Percentiles rank a stretch among this genome's conserved stretches.
Evolutionary conservation across 1,140 invertebrate genomes (phyloP).

Genomic region (Dinoponera quadriceps): DNA sequence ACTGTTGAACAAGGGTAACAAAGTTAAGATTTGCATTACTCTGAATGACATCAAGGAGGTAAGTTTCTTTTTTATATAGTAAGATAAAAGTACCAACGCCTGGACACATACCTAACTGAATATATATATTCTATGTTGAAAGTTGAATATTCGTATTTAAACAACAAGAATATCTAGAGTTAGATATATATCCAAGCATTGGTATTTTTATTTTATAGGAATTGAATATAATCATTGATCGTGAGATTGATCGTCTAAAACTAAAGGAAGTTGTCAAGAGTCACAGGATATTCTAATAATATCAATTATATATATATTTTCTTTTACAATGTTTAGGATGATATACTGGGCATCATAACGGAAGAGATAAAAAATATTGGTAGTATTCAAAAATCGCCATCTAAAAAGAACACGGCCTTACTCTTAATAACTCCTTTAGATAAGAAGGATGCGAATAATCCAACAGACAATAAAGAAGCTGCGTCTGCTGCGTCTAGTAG

Average conservation of each 20-base stretch:
- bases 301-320: conserved; percentile 1
- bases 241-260: conserved; percentile 5
- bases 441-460: neutral
- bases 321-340: neutral
- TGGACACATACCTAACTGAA: too few species aligned
- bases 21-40: conserved; percentile 87
- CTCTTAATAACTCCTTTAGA: conserved; percentile 29
- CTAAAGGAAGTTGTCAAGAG: neutral
- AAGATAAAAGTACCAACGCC: too few species aligned
- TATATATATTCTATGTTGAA: too few species aligned
- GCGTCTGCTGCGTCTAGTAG: neutral
- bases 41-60: conserved; percentile 80
- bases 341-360: neutral
- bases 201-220: neutral
- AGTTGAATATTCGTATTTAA: too few species aligned
- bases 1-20: conserved; percentile 87
- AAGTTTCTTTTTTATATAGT: conserved; percentile 73
- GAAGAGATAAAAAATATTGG: neutral
- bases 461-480: neutral
- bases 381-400: neutral
- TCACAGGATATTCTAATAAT: neutral
- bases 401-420: conserved; percentile 22
- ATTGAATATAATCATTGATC: conserved; percentile 20
- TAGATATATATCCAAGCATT: too few species aligned
- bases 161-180: too few species aligned